Evolutionary conservation across 2,888 invertebrate genomes (phyloP), one percentile per base, ranked within the genome.

Genomic region (Cryptus viduatorius): DNA sequence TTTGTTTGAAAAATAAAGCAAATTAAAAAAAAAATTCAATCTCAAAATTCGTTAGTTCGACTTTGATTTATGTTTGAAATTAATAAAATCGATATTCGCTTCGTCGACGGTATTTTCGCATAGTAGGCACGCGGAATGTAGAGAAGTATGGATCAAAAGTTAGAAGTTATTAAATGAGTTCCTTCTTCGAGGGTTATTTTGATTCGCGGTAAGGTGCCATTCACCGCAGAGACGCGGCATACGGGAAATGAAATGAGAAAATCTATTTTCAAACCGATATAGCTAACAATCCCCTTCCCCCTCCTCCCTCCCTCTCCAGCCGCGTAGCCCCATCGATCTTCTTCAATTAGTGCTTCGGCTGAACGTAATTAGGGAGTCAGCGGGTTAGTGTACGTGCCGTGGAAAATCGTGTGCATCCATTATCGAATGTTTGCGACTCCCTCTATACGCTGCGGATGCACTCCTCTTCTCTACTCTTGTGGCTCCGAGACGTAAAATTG

Each of bases 391-490:
- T 86, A 86, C 86, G 87, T 87, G 87, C 77, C 82, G 83, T 84
- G 87, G 37, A 87, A 86, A 87, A 87, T 81, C 85, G 86, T 86
- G 84, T 85, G 86, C 84, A 86, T 86, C 86, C 84, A 87, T 87
- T 87, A 87, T 85, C 87, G 85, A 83, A 86, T 83, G 85, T 82
- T 86, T 83, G 86, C 86, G 86, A 85, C 84, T 84, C 79, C 75
- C 37, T 85, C 83, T 83, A 79, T 83, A 78, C 71, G 83, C 77
- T 75, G 81, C 78, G 79, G 64, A 61, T 72, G 59, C 67, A 53
- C 65, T 79, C 42, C 64, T 48, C 79, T 37, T 37, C 37, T 56
- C 16, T 19, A 56, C 48, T 24, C 53, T 65, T 50, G 37, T 42
- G 53, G 67, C 59, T 78, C 48, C 37, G 71, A 79, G 82, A 85